A percentile compares a stretch with the other conserved stretches of the same genome.
phyloP scores from a whole-genome alignment of 1,140 invertebrate species.

The Drosophila erecta region DNA sequence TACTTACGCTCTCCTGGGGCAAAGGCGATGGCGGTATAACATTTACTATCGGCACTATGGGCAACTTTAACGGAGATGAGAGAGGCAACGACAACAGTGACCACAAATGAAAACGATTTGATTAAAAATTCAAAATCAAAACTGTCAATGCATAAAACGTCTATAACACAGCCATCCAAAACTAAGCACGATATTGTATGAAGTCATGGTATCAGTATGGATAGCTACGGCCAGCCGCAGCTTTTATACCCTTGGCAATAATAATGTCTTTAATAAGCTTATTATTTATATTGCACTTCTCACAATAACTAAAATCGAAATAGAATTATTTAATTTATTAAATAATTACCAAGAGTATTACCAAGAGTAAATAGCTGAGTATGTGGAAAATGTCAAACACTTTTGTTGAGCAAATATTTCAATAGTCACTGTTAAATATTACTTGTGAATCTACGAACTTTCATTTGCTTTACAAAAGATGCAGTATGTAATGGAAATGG shows the following conservation, averaged over 20 bases:
- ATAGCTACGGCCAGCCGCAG: conserved; percentile 16
- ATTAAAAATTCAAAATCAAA: conserved; percentile 64
- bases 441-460: background rate
- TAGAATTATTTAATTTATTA: too few relatives aligned
- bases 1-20: conserved; percentile 80
- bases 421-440: background rate
- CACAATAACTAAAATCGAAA: too few relatives aligned
- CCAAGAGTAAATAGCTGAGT: background rate
- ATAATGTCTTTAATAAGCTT: too few relatives aligned
- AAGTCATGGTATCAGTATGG: conserved; percentile 3
- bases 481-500: background rate
- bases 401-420: conserved; percentile 3
- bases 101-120: conserved; percentile 73
- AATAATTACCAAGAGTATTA: background rate
- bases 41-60: conserved; percentile 80
- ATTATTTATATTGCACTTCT: too few relatives aligned
- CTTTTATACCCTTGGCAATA: conserved; percentile 2
- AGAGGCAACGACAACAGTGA: conserved; percentile 59
- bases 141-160: conserved; percentile 39
- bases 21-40: conserved; percentile 75
- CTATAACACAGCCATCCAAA: conserved; percentile 17
- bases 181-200: conserved; percentile 18
- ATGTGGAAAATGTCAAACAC: background rate
- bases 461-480: conserved; percentile 12
- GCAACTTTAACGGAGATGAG: conserved; percentile 74